These are phyloP conservation scores for Acanthurus leucopareius DNA, from an alignment of 2,797 vertebrate genomes.

Conservation along the genomic window DNA sequence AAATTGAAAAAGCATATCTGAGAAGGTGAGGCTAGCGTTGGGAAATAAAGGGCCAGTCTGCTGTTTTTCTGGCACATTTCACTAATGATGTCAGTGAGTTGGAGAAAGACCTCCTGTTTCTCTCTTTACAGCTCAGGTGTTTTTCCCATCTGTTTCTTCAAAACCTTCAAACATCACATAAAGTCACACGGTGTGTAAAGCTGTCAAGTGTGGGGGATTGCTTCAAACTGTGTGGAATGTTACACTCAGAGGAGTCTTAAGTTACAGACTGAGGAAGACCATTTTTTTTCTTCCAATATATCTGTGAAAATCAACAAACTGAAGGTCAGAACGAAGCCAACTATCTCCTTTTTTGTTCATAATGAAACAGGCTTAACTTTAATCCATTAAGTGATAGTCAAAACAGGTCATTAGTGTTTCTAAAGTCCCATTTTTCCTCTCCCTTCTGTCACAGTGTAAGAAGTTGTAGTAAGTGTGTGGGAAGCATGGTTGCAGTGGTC, in stretches of 20 bases:
- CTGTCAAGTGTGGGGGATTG: background rate
- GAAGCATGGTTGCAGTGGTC: slow-evolving; percentile 29
- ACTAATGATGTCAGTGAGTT: slow-evolving; percentile 40
- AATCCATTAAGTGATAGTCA: slow-evolving; percentile 3
- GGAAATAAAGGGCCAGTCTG: slow-evolving; percentile 11
- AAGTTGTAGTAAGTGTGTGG: slow-evolving; percentile 44
- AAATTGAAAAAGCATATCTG: slow-evolving; percentile 48
- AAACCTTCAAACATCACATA: slow-evolving; percentile 7
- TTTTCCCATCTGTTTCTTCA: slow-evolving; percentile 52
- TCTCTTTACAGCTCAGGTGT: slow-evolving; percentile 58
- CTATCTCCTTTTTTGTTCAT: background rate
- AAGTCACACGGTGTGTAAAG: slow-evolving; percentile 14
- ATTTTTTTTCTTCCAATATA: slow-evolving; percentile 13
- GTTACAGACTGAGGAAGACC: slow-evolving; percentile 10
- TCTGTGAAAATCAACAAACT: slow-evolving; percentile 29
- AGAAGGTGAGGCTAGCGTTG: slow-evolving; percentile 31
- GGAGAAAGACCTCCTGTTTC: slow-evolving; percentile 19
- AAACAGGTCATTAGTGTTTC: slow-evolving; percentile 47
- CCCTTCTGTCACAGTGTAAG: slow-evolving; percentile 18
- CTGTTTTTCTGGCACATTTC: slow-evolving; percentile 26
- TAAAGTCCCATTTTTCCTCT: slow-evolving; percentile 38
- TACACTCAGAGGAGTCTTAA: slow-evolving; percentile 31
- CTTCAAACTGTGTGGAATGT: slow-evolving; percentile 44
- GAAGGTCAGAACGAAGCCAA: slow-evolving; percentile 16
- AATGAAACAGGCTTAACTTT: background rate